phyloP scores from a whole-genome alignment of 1,140 invertebrate genomes.

The Hypsibius dujardini region DNA sequence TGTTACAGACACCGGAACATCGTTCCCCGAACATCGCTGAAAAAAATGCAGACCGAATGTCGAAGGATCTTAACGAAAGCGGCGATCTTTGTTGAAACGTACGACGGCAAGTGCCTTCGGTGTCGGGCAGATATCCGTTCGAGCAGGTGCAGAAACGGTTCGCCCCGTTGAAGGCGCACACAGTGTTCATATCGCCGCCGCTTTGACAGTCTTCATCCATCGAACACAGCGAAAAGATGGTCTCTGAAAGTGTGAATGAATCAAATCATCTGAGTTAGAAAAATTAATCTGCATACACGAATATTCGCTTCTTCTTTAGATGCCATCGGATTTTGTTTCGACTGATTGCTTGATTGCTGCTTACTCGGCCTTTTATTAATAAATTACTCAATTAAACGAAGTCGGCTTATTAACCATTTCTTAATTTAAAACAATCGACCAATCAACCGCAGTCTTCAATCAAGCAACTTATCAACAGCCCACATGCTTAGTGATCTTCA shows the following conservation, averaged over 20 bases:
- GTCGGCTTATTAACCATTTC: no score
- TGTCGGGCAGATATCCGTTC: constrained; percentile 8
- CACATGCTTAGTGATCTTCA: no score
- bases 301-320: no score
- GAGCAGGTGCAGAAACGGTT: constrained; percentile 16
- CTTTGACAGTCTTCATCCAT: constrained; percentile 3
- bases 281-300: no score
- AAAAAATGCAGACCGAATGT: neutral
- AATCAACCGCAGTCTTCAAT: no score
- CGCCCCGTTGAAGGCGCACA: neutral
- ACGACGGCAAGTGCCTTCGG: neutral
- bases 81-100: neutral
- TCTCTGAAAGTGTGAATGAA: neutral
- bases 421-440: no score
- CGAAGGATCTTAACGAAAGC: no score
- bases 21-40: constrained; percentile 11
- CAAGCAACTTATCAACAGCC: no score
- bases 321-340: no score
- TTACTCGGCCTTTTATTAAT: neutral
- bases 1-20: constrained; percentile 5
- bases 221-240: constrained; percentile 1
- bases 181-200: neutral
- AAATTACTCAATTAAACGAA: no score
- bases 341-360: neutral
- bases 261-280: no score